A percentile compares a stretch with the other conserved stretches of the same genome.
Conservation (phyloP, 1,140 invertebrate genomes). For the Pseudachorutes palmiensis region DNA sequence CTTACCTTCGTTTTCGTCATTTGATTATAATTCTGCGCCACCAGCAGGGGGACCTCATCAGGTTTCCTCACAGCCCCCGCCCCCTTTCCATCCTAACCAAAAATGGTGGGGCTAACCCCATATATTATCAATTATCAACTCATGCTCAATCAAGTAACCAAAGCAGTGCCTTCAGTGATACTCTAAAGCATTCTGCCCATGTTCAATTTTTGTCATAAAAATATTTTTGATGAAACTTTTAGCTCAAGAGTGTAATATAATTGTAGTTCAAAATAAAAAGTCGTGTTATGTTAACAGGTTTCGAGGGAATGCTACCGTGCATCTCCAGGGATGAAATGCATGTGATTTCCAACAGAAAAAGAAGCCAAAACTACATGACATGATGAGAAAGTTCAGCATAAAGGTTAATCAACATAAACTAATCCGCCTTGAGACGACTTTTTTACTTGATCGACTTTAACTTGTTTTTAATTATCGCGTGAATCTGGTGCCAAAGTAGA, state of each 20-base stretch:
- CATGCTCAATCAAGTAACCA: background rate
- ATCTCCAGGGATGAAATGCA: too few relatives aligned
- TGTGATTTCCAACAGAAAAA: too few relatives aligned
- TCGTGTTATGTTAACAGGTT: background rate
- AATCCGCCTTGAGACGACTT: too few relatives aligned
- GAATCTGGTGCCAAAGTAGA: too few relatives aligned
- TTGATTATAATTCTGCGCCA: conserved; percentile 6
- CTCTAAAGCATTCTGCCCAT: background rate
- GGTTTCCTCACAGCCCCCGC: conserved; percentile 1
- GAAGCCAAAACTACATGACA: too few relatives aligned
- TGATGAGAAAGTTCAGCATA: too few relatives aligned
- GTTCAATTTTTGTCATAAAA: too few relatives aligned
- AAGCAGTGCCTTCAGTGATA: conserved; percentile 1
- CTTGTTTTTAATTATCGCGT: too few relatives aligned
- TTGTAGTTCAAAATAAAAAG: background rate
- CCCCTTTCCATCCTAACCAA: background rate
- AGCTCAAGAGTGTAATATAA: background rate
- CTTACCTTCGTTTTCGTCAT: conserved; percentile 8
- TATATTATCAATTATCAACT: background rate
- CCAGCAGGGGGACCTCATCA: background rate
- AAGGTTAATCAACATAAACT: too few relatives aligned
- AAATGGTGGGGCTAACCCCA: conserved; percentile 4
- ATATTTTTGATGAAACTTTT: background rate
- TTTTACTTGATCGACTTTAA: too few relatives aligned
- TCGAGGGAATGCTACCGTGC: background rate